phyloP scores from a whole-genome alignment of 1,140 invertebrate genomes.

The Listronotus bonariensis region DNA sequence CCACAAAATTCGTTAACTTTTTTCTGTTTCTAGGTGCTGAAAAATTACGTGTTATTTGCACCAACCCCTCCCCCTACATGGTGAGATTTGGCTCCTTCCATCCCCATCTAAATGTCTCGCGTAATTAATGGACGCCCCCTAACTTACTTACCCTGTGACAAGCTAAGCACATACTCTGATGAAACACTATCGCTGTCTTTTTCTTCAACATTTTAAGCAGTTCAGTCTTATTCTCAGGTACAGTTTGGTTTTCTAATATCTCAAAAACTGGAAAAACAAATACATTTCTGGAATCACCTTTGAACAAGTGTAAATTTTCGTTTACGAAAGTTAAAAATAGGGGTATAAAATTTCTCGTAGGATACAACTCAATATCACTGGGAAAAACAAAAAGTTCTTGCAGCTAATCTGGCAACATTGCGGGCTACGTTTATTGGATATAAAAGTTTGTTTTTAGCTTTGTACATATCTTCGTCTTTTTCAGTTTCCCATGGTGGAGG shows the following conservation, averaged over 20 bases:
- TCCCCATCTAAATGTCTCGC: no score
- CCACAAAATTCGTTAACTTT: no score
- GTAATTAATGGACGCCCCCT: no score
- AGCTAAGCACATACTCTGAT: conserved; percentile 61
- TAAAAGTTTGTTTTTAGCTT: conserved; percentile 58
- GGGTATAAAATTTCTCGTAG: conserved; percentile 53
- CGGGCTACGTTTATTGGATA: conserved; percentile 80
- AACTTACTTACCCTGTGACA: conserved; percentile 60
- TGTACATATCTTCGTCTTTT: conserved; percentile 42
- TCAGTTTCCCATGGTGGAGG: conserved; percentile 33
- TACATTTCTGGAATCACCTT: conserved; percentile 38
- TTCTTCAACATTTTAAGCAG: conserved; percentile 55
- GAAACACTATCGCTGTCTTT: conserved; percentile 60
- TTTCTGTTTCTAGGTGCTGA: no score
- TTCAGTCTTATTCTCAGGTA: conserved; percentile 54
- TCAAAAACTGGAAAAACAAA: conserved; percentile 60
- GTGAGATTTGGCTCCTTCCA: no score
- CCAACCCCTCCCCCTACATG: no score
- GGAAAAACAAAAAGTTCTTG: conserved; percentile 72
- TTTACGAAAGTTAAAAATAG: conserved; percentile 52
- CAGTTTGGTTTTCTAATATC: conserved; percentile 48
- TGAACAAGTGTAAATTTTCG: conserved; percentile 22
- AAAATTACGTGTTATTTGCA: no score
- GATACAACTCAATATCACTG: conserved; percentile 76
- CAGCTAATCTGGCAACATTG: conserved; percentile 68